Evolutionary conservation across 2,888 invertebrate species (phyloP).

Genomic region (Phasia obesa): DNA sequence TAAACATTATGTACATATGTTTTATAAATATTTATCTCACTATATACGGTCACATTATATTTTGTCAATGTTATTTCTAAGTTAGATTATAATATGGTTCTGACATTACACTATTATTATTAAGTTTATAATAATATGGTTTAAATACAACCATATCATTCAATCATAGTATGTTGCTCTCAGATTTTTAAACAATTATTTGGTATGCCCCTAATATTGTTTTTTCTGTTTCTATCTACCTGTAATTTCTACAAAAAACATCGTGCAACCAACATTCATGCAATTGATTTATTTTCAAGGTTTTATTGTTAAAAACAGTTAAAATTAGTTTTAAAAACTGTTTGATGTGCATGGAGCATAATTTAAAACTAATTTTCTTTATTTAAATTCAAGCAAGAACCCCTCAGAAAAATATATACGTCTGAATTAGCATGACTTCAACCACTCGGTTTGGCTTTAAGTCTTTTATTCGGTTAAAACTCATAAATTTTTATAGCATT

Average conservation of each 20-base stretch:
- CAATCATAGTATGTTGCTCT: too few relatives aligned
- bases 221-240: background rate
- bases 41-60: too few relatives aligned
- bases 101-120: too few relatives aligned
- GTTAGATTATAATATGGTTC: too few relatives aligned
- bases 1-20: too few relatives aligned
- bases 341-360: constrained; percentile 19
- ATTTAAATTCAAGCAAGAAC: constrained; percentile 41
- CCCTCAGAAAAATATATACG: constrained; percentile 2
- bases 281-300: constrained; percentile 56
- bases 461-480: constrained; percentile 11
- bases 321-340: constrained; percentile 35
- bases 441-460: background rate
- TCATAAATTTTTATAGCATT: constrained; percentile 46
- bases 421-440: constrained; percentile 43
- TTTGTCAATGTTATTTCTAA: too few relatives aligned
- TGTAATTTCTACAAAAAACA: background rate
- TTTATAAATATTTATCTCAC: too few relatives aligned
- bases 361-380: constrained; percentile 34
- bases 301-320: constrained; percentile 47
- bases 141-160: too few relatives aligned
- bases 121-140: too few relatives aligned
- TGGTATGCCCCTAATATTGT: constrained; percentile 19
- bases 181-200: too few relatives aligned
- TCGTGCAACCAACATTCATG: background rate